phyloP scores from a whole-genome alignment of 1,140 invertebrate species.

The Ostrea denselamellosa region DNA sequence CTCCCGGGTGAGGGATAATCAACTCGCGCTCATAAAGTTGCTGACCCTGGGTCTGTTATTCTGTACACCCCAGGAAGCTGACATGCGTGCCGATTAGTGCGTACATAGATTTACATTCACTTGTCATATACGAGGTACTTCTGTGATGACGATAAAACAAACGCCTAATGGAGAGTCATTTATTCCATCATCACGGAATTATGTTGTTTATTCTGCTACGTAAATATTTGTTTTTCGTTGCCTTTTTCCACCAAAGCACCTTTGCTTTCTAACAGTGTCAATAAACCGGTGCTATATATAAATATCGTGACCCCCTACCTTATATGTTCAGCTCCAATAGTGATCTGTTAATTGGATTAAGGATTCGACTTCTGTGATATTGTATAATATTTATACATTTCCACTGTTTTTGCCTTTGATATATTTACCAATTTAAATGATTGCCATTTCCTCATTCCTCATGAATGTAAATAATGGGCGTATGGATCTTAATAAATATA shows the following conservation, averaged over 20 bases:
- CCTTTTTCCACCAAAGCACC: neutral
- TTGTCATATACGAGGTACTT: neutral
- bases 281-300: neutral
- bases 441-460: too few relatives aligned
- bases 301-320: neutral
- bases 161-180: neutral
- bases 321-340: neutral
- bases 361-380: neutral
- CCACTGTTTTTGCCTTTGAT: too few relatives aligned
- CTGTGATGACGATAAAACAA: neutral
- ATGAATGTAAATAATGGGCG: too few relatives aligned
- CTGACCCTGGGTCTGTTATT: neutral
- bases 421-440: too few relatives aligned
- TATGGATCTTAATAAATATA: too few relatives aligned
- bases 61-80: neutral
- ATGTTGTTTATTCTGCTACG: neutral
- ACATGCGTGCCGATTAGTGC: neutral
- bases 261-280: neutral
- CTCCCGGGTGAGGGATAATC: conserved; percentile 15
- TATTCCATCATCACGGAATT: conserved; percentile 9
- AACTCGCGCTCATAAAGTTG: neutral
- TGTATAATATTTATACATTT: too few relatives aligned
- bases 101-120: neutral
- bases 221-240: neutral
- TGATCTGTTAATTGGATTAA: conserved; percentile 8